Conservation (phyloP, 2,113 vertebrate genomes). For the Zosterops pallidus region DNA sequence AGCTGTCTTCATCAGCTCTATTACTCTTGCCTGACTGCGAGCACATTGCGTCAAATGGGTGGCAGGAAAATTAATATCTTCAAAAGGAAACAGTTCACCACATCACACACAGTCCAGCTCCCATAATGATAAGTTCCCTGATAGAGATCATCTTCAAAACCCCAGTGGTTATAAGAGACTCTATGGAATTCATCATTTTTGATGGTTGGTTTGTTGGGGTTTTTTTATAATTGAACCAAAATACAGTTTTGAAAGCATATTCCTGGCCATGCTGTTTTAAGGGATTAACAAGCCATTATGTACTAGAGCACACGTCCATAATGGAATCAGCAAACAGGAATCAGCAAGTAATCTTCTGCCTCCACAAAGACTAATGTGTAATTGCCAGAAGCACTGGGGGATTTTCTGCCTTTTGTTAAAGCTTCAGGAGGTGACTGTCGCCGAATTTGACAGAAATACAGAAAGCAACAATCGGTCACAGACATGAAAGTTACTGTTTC, state of each 20-base stretch:
- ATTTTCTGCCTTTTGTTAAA: constrained; percentile 50
- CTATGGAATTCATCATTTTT: neutral
- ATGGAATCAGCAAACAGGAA: constrained; percentile 53
- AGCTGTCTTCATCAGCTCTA: neutral
- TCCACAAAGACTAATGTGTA: neutral
- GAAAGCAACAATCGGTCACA: neutral
- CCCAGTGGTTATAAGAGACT: neutral
- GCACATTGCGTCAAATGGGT: neutral
- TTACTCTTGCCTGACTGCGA: constrained; percentile 18
- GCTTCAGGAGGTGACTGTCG: neutral
- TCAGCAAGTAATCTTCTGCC: constrained; percentile 44
- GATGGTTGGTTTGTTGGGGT: neutral
- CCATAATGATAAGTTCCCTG: neutral
- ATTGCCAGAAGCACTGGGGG: constrained; percentile 36
- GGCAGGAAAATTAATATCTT: constrained; percentile 33
- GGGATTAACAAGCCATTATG: constrained; percentile 41
- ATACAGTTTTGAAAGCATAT: neutral
- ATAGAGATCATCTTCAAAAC: constrained; percentile 8
- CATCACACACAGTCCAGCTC: neutral
- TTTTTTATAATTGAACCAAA: neutral
- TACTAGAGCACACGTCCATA: constrained; percentile 11
- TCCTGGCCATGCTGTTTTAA: constrained; percentile 1
- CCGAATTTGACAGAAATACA: constrained; percentile 7
- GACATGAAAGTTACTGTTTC: neutral
- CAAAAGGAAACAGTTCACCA: neutral